These are phyloP conservation scores for Orthochromis malagaraziensis DNA, from an alignment of 2,113 vertebrate species.

Conservation along the genomic window DNA sequence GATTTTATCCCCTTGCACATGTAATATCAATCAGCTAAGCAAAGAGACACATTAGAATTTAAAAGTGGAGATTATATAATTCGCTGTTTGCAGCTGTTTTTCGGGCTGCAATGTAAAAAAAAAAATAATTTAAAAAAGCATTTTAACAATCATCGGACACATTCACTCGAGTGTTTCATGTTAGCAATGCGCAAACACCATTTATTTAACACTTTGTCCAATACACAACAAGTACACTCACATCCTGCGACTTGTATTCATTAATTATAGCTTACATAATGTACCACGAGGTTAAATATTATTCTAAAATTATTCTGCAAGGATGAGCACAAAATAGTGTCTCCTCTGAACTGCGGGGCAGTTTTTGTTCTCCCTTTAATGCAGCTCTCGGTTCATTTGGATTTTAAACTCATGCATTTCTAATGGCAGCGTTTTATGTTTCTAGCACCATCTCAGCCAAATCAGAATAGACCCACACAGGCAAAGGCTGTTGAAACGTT, in stretches of 20 bases:
- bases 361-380: slow-evolving; percentile 24
- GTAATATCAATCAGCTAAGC: not conserved
- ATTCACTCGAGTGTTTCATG: not conserved
- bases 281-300: slow-evolving; percentile 2
- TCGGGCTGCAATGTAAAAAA: not conserved
- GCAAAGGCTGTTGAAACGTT: not conserved
- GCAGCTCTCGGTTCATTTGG: slow-evolving; percentile 22
- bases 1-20: not conserved
- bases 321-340: slow-evolving; percentile 15
- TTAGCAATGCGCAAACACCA: not conserved
- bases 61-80: not conserved
- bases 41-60: not conserved
- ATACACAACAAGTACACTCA: not conserved
- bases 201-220: not conserved
- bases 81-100: not conserved
- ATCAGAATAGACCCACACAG: not conserved
- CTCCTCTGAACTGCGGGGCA: not conserved
- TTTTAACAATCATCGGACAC: not conserved
- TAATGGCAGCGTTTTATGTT: slow-evolving; percentile 31
- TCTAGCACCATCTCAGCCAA: not conserved
- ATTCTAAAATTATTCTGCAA: slow-evolving; percentile 34
- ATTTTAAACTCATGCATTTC: slow-evolving; percentile 36
- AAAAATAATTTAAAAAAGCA: fast-evolving
- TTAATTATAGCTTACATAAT: slow-evolving; percentile 25
- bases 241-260: not conserved